Base-by-base conservation (phyloP, 2,888 invertebrate genomes). In the Pyrochroa serraticornis region DNA sequence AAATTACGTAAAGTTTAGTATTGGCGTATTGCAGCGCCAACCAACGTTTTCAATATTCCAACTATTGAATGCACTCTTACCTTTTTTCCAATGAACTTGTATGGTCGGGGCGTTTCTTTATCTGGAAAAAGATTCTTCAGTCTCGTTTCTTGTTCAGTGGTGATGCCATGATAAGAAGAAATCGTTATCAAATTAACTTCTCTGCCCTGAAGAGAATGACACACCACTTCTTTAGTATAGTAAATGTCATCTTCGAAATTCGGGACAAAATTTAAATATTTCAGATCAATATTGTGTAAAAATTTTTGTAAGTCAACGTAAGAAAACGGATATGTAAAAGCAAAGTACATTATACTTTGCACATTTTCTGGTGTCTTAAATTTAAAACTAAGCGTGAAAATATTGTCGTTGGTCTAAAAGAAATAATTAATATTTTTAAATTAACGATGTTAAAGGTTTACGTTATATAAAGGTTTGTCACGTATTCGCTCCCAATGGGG, bases 261-360 rank as follows among this genome's bases (percentile, higher is more conserved):
- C 6, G 67, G 68, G 46, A 82, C 80, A 12, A 82, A 71, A 81
- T 87, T 34, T 14, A 39, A 12, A 9, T 51, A 83, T 75, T 83
- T 85, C 55, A 78, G 67, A 74, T 93, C 92, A 42, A 92, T 84
- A 44, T 83, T 84, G 64, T 83, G 84, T 22, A 95, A 80, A 70
- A 87, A 85, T 62, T 87, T 86, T 77, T 92, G 91, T 47, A 92
- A 82, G 70, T 95, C 94, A 0, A 85, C 84, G 75, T 93, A 95
- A 0, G 93, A 90, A 80, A 88, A 95, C 1, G 95, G 95, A 79
- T 91, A 95, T 5, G 94, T 94, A 79, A 95, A 95, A 0, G 95
- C 94, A 80, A 95, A 92, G 79, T 92, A 95, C 6, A 89, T 88
- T 3, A 88, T 86, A 12, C 90, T 87, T 60, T 87, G 85, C 2